Evolutionary conservation across 2,113 vertebrate species (phyloP).

Genomic region (Menura novaehollandiae): DNA sequence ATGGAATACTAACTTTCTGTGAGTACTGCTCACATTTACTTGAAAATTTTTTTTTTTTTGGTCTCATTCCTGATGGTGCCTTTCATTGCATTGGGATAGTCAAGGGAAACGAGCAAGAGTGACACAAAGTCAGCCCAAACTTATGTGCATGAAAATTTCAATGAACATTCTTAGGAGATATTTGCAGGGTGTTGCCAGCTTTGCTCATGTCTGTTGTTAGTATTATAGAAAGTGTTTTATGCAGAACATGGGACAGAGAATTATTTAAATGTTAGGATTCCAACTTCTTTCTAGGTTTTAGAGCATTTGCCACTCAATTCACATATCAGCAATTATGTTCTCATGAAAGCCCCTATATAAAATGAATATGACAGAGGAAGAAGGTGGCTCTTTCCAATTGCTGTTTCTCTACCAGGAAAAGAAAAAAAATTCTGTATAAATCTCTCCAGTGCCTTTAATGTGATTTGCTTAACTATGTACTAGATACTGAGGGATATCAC

Average conservation of each 20-base stretch:
- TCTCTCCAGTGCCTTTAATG: not conserved
- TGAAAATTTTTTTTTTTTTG: not conserved
- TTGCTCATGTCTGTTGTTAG: not conserved
- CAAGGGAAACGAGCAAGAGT: not conserved
- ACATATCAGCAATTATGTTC: not conserved
- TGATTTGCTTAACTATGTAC: not conserved
- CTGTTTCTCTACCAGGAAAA: not conserved
- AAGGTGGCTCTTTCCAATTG: not conserved
- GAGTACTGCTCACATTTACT: rapidly evolving
- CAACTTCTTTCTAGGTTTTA: not conserved
- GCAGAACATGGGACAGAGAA: not conserved
- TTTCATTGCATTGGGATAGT: not conserved
- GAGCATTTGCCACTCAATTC: not conserved
- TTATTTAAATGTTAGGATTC: not conserved
- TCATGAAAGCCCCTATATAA: not conserved
- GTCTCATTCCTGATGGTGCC: rapidly evolving
- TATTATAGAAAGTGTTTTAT: not conserved
- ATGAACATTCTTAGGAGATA: not conserved
- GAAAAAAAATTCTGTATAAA: not conserved
- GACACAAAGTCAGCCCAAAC: not conserved
- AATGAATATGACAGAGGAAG: not conserved
- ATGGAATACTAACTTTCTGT: not conserved
- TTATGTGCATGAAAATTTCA: not conserved
- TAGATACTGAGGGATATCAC: not conserved
- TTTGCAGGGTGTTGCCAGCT: not conserved